phyloP scores from a whole-genome alignment of 2,113 vertebrate genomes.

The Lepisosteus osseus region DNA sequence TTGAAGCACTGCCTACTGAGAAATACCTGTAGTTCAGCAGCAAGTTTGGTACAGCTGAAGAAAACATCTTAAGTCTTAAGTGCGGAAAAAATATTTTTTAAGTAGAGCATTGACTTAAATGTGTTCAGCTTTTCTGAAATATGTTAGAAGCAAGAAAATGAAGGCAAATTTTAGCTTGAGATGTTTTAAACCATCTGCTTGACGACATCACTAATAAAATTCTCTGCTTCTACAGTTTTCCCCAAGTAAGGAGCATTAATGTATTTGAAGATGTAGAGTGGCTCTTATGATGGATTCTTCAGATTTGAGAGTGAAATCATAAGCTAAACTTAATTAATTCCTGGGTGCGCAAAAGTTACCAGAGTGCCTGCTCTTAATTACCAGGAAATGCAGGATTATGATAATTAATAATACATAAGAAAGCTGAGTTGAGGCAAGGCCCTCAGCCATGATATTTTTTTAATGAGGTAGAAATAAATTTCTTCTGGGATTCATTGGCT shows the following conservation, averaged over 20 bases:
- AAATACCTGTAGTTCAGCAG: not conserved
- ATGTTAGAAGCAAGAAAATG: too few relatives aligned
- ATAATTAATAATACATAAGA: conserved; percentile 11
- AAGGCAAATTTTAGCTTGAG: too few relatives aligned
- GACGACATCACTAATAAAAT: not conserved
- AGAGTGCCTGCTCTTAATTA: conserved; percentile 13
- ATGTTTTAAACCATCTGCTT: too few relatives aligned
- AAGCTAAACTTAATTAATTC: conserved; percentile 7
- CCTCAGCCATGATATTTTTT: conserved; percentile 1
- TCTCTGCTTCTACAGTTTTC: not conserved
- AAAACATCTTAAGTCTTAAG: too few relatives aligned
- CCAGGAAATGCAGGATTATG: conserved; percentile 1
- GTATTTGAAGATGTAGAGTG: not conserved
- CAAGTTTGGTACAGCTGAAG: too few relatives aligned
- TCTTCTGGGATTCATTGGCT: not conserved
- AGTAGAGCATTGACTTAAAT: too few relatives aligned
- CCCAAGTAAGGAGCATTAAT: not conserved
- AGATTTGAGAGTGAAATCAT: conserved; percentile 1
- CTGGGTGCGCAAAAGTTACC: not conserved
- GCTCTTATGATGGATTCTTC: not conserved
- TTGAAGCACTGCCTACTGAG: too few relatives aligned
- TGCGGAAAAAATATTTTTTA: too few relatives aligned
- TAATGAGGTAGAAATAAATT: conserved; percentile 19
- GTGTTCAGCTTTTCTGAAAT: too few relatives aligned
- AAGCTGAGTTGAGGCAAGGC: not conserved